Percentiles rank a stretch among this genome's conserved stretches.
Conservation (phyloP, 1,140 invertebrate species). For the Luehdorfia chinensis region DNA sequence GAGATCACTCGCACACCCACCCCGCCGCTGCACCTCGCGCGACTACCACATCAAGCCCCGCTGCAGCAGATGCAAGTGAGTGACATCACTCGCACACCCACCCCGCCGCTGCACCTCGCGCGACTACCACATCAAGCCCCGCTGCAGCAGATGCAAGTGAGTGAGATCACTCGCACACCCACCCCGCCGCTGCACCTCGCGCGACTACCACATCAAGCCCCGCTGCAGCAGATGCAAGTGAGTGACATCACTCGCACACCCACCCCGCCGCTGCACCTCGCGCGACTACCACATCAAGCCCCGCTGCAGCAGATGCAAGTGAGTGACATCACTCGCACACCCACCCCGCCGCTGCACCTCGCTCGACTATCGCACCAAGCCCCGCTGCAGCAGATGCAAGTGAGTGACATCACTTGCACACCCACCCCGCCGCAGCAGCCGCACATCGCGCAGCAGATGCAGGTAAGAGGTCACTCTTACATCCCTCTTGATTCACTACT, state of each 20-base stretch:
- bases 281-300: constrained; percentile 60
- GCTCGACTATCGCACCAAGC: constrained; percentile 56
- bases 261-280: constrained; percentile 60
- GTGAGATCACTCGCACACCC: constrained; percentile 61
- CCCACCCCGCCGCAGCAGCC: constrained; percentile 65
- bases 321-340: constrained; percentile 67
- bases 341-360: constrained; percentile 44
- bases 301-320: no score
- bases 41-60: constrained; percentile 55
- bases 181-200: constrained; percentile 46
- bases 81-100: constrained; percentile 65
- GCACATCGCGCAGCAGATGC: constrained; percentile 44
- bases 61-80: constrained; percentile 51
- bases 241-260: constrained; percentile 58
- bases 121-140: constrained; percentile 62
- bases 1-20: constrained; percentile 54
- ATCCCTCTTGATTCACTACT: no score
- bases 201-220: constrained; percentile 56
- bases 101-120: constrained; percentile 55
- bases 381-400: constrained; percentile 50
- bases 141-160: no score
- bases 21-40: constrained; percentile 48
- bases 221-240: constrained; percentile 52
- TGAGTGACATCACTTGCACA: constrained; percentile 49
- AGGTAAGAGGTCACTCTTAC: constrained; percentile 54